These are phyloP conservation scores for Noctua fimbriata DNA, from an alignment of 2,888 invertebrate genomes.

Conservation along the genomic window DNA sequence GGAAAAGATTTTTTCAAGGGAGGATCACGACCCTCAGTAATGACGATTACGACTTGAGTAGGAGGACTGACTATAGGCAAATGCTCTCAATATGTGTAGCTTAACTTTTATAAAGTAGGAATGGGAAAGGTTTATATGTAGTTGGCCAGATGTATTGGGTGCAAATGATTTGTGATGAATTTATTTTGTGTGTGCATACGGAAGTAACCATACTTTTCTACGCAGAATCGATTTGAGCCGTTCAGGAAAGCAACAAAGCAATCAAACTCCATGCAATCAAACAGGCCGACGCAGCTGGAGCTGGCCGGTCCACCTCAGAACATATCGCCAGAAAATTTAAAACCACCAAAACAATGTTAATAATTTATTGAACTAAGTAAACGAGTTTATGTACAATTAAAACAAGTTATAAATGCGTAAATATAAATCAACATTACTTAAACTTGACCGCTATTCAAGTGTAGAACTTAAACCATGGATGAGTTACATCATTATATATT, in stretches of 20 bases:
- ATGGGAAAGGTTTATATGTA: too few species aligned
- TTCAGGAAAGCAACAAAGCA: background rate
- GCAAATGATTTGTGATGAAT: too few species aligned
- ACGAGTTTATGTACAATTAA: constrained; percentile 66
- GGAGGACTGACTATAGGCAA: too few species aligned
- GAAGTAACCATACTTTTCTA: background rate
- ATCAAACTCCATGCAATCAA: background rate
- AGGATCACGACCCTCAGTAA: too few species aligned
- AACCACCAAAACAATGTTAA: constrained; percentile 43
- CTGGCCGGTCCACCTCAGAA: background rate
- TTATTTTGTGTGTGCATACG: too few species aligned
- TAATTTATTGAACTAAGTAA: constrained; percentile 60
- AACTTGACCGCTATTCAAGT: constrained; percentile 25
- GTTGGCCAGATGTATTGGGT: too few species aligned
- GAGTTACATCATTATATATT: background rate
- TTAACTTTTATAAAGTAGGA: too few species aligned
- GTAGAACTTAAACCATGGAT: background rate
- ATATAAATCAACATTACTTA: constrained; percentile 39
- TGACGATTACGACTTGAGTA: too few species aligned
- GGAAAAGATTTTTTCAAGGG: too few species aligned
- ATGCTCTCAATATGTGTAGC: too few species aligned
- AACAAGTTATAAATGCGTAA: constrained; percentile 55
- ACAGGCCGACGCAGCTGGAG: background rate
- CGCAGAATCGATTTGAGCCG: background rate
- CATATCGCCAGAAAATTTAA: background rate